These are phyloP conservation scores for Hypanus sabinus DNA, from an alignment of 2,113 vertebrate species.

Conservation along the genomic window DNA sequence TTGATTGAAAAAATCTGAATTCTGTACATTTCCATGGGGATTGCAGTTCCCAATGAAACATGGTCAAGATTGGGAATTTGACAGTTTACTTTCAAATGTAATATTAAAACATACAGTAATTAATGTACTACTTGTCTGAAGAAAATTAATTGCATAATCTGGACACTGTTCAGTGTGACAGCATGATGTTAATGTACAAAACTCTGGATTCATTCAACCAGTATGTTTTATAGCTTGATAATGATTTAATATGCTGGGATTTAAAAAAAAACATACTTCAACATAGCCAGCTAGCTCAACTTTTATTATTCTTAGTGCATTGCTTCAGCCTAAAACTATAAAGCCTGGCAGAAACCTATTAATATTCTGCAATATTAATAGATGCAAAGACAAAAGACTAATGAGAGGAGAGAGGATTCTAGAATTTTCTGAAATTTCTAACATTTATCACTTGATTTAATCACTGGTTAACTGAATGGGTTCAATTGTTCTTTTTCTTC, in stretches of 20 bases:
- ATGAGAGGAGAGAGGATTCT: background rate
- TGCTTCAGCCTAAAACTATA: background rate
- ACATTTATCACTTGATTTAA: background rate
- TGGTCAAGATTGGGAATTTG: background rate
- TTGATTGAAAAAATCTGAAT: too few relatives aligned
- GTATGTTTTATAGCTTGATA: background rate
- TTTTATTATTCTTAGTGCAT: background rate
- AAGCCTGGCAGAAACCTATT: background rate
- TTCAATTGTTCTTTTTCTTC: background rate
- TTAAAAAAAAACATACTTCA: background rate
- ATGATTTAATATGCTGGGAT: background rate
- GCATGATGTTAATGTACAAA: background rate
- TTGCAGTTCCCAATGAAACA: background rate
- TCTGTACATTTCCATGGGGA: too few relatives aligned
- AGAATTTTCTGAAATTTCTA: background rate
- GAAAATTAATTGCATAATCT: constrained; percentile 7
- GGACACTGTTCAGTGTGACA: background rate
- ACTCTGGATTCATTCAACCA: background rate
- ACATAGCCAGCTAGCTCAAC: background rate
- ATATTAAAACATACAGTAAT: background rate
- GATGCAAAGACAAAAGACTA: background rate
- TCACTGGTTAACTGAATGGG: background rate
- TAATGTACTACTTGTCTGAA: background rate
- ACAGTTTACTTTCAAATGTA: background rate
- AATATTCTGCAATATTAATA: background rate